A percentile compares a stretch with the other conserved stretches of the same genome.
Conservation (phyloP, 2,113 vertebrate species). For the Ceyx margarethae region DNA sequence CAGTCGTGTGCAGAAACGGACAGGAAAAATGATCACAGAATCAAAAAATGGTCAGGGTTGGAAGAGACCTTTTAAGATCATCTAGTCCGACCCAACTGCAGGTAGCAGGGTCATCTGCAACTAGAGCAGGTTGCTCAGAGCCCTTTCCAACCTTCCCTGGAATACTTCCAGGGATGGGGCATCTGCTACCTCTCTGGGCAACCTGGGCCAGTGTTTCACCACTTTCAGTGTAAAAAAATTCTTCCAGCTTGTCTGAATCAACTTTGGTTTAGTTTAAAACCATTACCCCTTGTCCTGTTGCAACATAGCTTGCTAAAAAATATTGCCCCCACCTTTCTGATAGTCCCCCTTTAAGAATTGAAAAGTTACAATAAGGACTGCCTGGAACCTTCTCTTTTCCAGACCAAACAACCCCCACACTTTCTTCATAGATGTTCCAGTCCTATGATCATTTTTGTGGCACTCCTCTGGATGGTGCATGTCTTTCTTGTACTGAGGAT, state of each 20-base stretch:
- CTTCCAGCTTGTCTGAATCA: neutral
- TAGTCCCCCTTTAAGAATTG: neutral
- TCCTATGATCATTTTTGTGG: neutral
- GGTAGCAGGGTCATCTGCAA: neutral
- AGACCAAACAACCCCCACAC: neutral
- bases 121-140: neutral
- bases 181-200: neutral
- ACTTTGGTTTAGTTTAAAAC: neutral
- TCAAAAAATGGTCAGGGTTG: neutral
- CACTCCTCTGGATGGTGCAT: neutral
- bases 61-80: neutral
- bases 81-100: neutral
- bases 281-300: neutral
- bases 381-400: neutral
- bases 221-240: neutral
- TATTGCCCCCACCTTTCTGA: neutral
- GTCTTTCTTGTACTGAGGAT: neutral
- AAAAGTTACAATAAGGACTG: neutral
- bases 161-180: neutral
- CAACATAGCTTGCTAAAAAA: neutral
- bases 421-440: neutral
- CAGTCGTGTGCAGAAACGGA: rapidly evolving
- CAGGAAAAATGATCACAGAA: neutral
- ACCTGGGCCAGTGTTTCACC: neutral
- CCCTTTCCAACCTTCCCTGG: neutral